These are phyloP conservation scores for Ramphastos sulfuratus DNA, from an alignment of 2,113 vertebrate species.

Conservation along the genomic window DNA sequence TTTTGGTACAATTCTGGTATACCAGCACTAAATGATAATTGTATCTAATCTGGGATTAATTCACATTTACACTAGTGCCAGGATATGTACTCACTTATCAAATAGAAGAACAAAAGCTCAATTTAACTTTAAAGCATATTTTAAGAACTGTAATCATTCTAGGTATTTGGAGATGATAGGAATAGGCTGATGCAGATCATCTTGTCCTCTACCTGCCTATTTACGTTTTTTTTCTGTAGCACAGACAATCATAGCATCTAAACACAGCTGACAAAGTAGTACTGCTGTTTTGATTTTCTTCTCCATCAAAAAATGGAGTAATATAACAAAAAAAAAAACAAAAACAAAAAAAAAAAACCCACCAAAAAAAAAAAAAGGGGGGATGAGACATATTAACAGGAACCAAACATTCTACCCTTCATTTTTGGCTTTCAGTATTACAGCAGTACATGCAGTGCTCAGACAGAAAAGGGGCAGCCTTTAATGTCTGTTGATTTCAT, in stretches of 20 bases:
- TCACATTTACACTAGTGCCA: neutral
- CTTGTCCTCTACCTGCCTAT: neutral
- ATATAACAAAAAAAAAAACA: neutral
- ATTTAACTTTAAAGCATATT: neutral
- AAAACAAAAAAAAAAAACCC: too few relatives aligned
- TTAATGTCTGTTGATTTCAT: neutral
- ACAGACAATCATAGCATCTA: neutral
- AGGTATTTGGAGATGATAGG: neutral
- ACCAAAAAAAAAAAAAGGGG: neutral
- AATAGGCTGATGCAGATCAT: neutral
- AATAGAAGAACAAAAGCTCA: neutral
- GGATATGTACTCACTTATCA: neutral
- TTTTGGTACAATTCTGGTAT: neutral
- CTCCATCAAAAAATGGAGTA: neutral
- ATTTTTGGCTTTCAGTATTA: neutral
- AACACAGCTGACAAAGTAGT: neutral
- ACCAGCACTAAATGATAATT: accelerated
- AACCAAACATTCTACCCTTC: neutral
- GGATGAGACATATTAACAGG: neutral
- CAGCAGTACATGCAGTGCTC: neutral
- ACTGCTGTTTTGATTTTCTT: neutral
- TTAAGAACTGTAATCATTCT: neutral
- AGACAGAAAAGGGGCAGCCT: neutral
- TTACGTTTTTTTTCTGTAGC: neutral
- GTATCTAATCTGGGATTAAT: neutral